A percentile compares a stretch with the other conserved stretches of the same genome.
Conservation (phyloP, 2,113 vertebrate species). For the Marmota flaviventris region DNA sequence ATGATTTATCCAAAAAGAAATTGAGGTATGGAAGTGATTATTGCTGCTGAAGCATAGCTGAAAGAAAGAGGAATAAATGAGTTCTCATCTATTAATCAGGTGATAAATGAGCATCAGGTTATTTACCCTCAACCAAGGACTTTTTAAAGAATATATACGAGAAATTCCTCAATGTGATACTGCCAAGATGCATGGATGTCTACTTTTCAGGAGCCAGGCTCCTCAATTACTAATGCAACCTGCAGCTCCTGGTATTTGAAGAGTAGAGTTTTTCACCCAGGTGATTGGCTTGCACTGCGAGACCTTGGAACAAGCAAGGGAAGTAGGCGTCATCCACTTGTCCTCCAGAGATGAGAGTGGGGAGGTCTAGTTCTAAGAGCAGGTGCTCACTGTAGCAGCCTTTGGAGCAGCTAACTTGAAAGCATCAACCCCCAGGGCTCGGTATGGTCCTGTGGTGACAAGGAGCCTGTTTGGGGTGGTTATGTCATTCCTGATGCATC, state of each 20-base stretch:
- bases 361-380: background rate
- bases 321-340: background rate
- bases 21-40: background rate
- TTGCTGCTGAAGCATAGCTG: background rate
- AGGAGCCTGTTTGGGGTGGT: no score
- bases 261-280: background rate
- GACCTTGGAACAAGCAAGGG: background rate
- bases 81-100: background rate
- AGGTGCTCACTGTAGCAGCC: no score
- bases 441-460: accelerated
- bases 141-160: background rate
- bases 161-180: background rate
- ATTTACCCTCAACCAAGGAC: no score
- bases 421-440: accelerated
- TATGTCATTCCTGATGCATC: background rate
- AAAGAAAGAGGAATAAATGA: background rate
- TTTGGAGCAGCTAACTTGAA: no score
- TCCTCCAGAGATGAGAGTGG: background rate
- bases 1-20: background rate
- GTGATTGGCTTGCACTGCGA: background rate
- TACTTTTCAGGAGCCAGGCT: background rate
- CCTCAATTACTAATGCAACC: background rate
- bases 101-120: background rate
- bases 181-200: background rate
- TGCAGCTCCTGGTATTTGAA: background rate